These are phyloP conservation scores for Aphodius granarius DNA, from an alignment of 2,888 invertebrate species.

Conservation along the genomic window DNA sequence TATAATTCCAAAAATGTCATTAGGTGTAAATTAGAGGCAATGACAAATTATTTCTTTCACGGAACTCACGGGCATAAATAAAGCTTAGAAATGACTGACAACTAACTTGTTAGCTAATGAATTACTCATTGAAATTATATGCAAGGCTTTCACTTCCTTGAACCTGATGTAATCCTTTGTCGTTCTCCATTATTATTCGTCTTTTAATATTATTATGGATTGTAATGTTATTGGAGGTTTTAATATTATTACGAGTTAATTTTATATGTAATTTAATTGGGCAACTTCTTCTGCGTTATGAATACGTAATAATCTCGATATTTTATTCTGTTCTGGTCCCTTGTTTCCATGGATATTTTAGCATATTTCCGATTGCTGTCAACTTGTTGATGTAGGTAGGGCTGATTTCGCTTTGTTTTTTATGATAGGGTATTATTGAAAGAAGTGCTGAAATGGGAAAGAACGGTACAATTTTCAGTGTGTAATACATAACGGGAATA, in stretches of 20 bases:
- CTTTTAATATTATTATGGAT: background rate
- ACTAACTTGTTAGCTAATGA: background rate
- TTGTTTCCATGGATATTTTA: background rate
- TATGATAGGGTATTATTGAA: background rate
- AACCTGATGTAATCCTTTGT: background rate
- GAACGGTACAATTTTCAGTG: background rate
- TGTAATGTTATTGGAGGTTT: background rate
- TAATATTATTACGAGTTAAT: too few species aligned
- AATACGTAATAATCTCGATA: background rate
- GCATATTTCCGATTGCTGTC: background rate
- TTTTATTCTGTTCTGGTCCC: background rate
- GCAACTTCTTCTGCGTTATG: too few species aligned
- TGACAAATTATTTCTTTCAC: background rate
- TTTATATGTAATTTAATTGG: background rate
- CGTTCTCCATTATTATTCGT: background rate
- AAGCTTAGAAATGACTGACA: background rate
- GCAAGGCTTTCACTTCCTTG: background rate
- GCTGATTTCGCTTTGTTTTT: background rate
- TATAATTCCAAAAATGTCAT: background rate
- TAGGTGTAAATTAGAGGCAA: background rate
- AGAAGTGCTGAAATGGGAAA: background rate
- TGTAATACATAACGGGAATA: too few species aligned
- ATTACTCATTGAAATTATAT: too few species aligned
- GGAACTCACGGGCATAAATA: background rate
- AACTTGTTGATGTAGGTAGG: background rate